Evolutionary conservation across 1,140 invertebrate genomes (phyloP), one percentile per base, ranked within the genome.

Genomic region (Drosophila obscura): DNA sequence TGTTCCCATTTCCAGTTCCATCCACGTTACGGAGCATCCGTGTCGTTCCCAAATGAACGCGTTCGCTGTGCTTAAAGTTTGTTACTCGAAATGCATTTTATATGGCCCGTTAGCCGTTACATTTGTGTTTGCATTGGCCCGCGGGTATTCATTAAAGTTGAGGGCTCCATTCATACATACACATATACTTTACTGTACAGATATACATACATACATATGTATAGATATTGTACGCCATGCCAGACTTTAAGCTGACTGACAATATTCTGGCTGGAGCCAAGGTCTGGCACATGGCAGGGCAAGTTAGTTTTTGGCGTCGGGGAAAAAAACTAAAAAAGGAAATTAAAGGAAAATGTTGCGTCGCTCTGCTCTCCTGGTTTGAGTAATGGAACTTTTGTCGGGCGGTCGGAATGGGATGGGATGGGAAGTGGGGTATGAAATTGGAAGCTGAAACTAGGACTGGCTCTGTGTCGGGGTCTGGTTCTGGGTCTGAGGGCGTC

Each of bases 311-410:
- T 73, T 77, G 77, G 73, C 81, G 77, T 60, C 65, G 57, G 46
- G 35, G 50, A 51, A 67, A 68, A 80, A 85, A 73, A 73, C 67
- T 77, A 80, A 85, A 85, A 85, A 77, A 85, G 82, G 82, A 85
- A 85, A 85, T 85, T 85, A 85, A 85, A 87, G 82, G 82, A 85
- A 85, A 85, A 87, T 77, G 75, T 80, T 85, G 82, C 82, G 82
- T 82, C 60, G 66, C 28, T 50, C 4, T 55, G 39, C 24, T 48
- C 43, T 49, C 19, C 43, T 61, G 75, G 82, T 81, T 87, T 85
- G 82, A 85, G 82, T 85, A 85, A 85, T 87, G 82, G 78, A 87
- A 87, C 69, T 85, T 73, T 81, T 78, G 69, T 74, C 63, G 74
- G 64, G 22, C 22, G 22, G 19, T 58, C 44, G 24, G 26, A 8